A percentile compares a stretch with the other conserved stretches of the same genome.
These are phyloP conservation scores for Chelon auratus DNA, from an alignment of 2,797 vertebrate genomes.

Conservation along the genomic window DNA sequence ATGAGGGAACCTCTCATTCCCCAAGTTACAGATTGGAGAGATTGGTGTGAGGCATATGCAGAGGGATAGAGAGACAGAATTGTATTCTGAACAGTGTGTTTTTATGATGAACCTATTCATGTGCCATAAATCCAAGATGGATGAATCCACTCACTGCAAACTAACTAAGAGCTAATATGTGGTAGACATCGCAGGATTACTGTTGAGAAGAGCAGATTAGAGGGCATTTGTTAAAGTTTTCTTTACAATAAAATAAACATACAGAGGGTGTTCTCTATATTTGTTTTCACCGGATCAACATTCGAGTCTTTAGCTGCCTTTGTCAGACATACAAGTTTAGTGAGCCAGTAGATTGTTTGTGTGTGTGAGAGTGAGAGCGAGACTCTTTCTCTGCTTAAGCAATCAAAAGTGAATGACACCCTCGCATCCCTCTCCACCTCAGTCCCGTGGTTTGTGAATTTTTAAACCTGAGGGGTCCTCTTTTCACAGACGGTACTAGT, in stretches of 20 bases:
- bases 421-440: conserved; percentile 36
- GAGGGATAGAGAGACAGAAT: conserved; percentile 39
- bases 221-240: conserved; percentile 56
- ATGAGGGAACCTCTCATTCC: conserved; percentile 58
- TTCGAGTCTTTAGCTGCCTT: conserved; percentile 70
- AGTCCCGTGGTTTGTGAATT: conserved; percentile 40
- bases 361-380: conserved; percentile 5
- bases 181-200: conserved; percentile 54
- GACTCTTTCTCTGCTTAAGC: conserved; percentile 73
- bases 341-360: conserved; percentile 45
- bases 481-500: conserved; percentile 41
- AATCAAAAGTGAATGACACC: conserved; percentile 65
- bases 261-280: conserved; percentile 18
- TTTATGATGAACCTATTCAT: conserved; percentile 67
- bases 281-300: conserved; percentile 36
- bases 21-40: conserved; percentile 39
- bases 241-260: conserved; percentile 16
- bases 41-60: conserved; percentile 51
- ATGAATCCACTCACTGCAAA: conserved; percentile 73
- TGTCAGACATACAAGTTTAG: conserved; percentile 48
- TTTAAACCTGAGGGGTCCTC: conserved; percentile 35
- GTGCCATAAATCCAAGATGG: conserved; percentile 81
- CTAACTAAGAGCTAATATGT: conserved; percentile 76
- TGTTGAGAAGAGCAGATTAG: conserved; percentile 57
- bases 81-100: conserved; percentile 61